phyloP scores from a whole-genome alignment of 1,140 invertebrate species.

The Battus philenor region DNA sequence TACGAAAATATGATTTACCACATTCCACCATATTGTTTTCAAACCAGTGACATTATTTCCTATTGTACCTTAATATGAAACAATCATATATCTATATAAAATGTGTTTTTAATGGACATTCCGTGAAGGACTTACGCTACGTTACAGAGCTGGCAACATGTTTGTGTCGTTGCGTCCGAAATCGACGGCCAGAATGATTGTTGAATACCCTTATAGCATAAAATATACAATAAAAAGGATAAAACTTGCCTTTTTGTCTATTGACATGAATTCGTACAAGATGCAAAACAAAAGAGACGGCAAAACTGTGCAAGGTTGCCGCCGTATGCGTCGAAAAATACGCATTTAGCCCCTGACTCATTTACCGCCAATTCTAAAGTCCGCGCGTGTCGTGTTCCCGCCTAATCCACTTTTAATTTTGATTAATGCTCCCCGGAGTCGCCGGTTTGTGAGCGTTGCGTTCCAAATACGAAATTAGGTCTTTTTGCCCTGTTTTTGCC shows the following conservation, averaged over 20 bases:
- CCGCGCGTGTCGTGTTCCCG: constrained; percentile 28
- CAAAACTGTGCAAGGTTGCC: background rate
- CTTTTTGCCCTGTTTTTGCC: constrained; percentile 31
- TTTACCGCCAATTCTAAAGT: constrained; percentile 27
- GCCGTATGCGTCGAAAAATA: constrained; percentile 2
- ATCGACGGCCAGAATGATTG: no score
- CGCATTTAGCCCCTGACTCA: constrained; percentile 24
- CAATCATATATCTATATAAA: no score
- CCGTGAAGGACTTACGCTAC: no score
- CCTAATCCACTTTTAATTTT: constrained; percentile 67
- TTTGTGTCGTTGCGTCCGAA: background rate
- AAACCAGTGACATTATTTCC: no score
- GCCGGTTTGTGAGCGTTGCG: constrained; percentile 17
- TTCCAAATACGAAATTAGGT: constrained; percentile 38
- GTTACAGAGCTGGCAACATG: background rate
- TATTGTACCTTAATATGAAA: no score
- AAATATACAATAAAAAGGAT: no score
- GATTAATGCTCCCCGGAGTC: constrained; percentile 48
- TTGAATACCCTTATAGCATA: no score
- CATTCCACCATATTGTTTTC: no score
- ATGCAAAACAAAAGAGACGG: background rate
- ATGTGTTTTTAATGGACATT: no score
- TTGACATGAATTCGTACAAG: no score
- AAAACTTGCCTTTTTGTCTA: no score
- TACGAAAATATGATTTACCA: no score